A percentile compares a stretch with the other conserved stretches of the same genome.
Conservation (phyloP, 30 jellyfish, hydroid and myxozoan species). For the Aurelia coerulea region DNA sequence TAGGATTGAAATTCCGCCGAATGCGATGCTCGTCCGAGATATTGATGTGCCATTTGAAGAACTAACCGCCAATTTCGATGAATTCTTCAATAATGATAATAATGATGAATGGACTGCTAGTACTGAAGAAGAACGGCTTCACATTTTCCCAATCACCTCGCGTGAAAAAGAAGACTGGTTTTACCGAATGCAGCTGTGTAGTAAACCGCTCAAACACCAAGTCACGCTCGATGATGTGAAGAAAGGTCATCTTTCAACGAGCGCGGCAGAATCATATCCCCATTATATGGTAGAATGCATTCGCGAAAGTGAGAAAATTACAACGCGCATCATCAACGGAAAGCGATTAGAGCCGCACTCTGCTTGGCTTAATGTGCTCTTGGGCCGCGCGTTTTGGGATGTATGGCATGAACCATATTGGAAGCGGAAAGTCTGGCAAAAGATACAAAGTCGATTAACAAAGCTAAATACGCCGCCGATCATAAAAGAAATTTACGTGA, state of each 20-base stretch:
- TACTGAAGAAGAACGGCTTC: conserved; percentile 65
- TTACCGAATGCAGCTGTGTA: conserved; percentile 95
- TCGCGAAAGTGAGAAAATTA: conserved; percentile 86
- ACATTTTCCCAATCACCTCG: conserved; percentile 86
- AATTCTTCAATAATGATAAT: conserved; percentile 19
- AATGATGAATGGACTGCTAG: conserved; percentile 46
- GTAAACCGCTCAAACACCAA: conserved; percentile 89
- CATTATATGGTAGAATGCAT: conserved; percentile 90
- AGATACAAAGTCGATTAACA: conserved; percentile 87
- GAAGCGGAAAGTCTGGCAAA: conserved; percentile 90
- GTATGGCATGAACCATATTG: conserved; percentile 98
- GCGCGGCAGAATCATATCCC: conserved; percentile 87
- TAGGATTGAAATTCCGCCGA: conserved; percentile 75
- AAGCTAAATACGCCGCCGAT: conserved; percentile 97
- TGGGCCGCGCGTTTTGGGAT: conserved; percentile 99
- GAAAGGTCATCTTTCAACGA: conserved; percentile 49
- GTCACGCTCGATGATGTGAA: conserved; percentile 58
- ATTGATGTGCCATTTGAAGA: conserved; percentile 85
- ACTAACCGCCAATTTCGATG: conserved; percentile 68
- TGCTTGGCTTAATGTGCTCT: conserved; percentile 91
- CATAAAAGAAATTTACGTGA: conserved; percentile 79
- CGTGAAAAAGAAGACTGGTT: conserved; percentile 99
- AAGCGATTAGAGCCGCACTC: conserved; percentile 90
- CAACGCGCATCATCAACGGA: conserved; percentile 83
- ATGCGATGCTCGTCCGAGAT: conserved; percentile 75